Percentiles rank a stretch among this genome's conserved stretches.
phyloP scores from a whole-genome alignment of 2,797 vertebrate species.

The Taenioides sp. region DNA sequence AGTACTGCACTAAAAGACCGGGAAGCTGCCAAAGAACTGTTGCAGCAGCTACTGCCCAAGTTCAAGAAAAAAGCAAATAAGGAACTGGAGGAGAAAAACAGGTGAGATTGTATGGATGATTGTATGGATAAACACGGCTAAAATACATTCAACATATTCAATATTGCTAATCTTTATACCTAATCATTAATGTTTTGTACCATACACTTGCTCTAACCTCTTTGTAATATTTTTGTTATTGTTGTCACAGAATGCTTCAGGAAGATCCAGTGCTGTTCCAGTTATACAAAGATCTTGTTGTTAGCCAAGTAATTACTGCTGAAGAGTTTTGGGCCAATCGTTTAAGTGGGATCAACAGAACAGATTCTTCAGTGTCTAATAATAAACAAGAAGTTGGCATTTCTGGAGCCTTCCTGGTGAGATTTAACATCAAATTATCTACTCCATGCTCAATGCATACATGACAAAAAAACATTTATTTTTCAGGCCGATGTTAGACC shows the following conservation, averaged over 20 bases:
- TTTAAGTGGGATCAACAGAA: constrained; percentile 84
- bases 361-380: constrained; percentile 79
- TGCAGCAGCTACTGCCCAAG: constrained; percentile 95
- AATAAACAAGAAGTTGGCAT: constrained; percentile 97
- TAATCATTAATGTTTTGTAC: background rate
- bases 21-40: constrained; percentile 93
- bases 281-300: constrained; percentile 97
- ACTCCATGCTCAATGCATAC: background rate
- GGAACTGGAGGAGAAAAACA: constrained; percentile 98
- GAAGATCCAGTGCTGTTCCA: constrained; percentile 98
- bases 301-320: constrained; percentile 97
- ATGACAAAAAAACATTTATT: background rate
- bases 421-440: constrained; percentile 27
- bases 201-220: background rate
- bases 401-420: constrained; percentile 97
- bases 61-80: constrained; percentile 99
- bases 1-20: constrained; percentile 92
- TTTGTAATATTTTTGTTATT: background rate
- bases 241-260: constrained; percentile 89
- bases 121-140: background rate
- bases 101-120: constrained; percentile 68
- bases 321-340: constrained; percentile 99
- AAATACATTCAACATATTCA: background rate
- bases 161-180: background rate
- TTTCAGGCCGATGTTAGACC: constrained; percentile 94